Evolutionary conservation across 2,888 invertebrate genomes (phyloP).

Genomic region (Torymus texanus): DNA sequence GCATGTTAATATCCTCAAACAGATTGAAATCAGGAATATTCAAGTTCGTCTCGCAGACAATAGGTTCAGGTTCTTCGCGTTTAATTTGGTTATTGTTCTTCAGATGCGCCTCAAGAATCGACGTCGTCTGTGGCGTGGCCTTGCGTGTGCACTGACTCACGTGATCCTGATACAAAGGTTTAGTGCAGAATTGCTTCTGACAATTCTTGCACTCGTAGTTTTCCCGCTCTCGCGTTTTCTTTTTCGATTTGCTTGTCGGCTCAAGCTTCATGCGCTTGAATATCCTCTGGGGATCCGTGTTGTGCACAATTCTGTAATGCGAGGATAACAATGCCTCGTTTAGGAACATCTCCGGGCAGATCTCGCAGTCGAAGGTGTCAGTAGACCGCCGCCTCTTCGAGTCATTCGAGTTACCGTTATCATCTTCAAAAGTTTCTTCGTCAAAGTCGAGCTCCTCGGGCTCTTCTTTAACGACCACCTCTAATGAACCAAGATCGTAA

Average conservation of each 20-base stretch:
- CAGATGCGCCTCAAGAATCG: slow-evolving; percentile 70
- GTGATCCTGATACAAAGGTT: slow-evolving; percentile 70
- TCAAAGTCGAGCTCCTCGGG: slow-evolving; percentile 71
- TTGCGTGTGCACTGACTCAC: slow-evolving; percentile 67
- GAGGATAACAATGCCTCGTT: slow-evolving; percentile 68
- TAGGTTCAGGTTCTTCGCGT: slow-evolving; percentile 63
- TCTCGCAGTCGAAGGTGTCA: slow-evolving; percentile 71
- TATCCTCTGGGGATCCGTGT: slow-evolving; percentile 68
- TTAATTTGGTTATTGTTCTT: slow-evolving; percentile 72
- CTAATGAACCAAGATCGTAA: slow-evolving; percentile 60
- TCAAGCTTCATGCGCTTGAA: slow-evolving; percentile 61
- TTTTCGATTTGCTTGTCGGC: slow-evolving; percentile 51
- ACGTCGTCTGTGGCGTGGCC: slow-evolving; percentile 54
- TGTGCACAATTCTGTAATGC: slow-evolving; percentile 72
- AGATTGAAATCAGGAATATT: slow-evolving; percentile 74
- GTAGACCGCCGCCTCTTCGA: slow-evolving; percentile 65
- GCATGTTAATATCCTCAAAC: slow-evolving; percentile 73
- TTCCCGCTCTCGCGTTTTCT: slow-evolving; percentile 62
- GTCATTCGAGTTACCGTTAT: slow-evolving; percentile 61
- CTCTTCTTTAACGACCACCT: slow-evolving; percentile 69
- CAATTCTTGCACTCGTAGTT: slow-evolving; percentile 72
- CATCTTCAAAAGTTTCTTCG: slow-evolving; percentile 63
- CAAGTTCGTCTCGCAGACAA: slow-evolving; percentile 66
- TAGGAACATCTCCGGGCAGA: slow-evolving; percentile 72
- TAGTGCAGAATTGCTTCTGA: slow-evolving; percentile 70